Conservation (phyloP, 1,140 invertebrate genomes). For the Centruroides sculpturatus region DNA sequence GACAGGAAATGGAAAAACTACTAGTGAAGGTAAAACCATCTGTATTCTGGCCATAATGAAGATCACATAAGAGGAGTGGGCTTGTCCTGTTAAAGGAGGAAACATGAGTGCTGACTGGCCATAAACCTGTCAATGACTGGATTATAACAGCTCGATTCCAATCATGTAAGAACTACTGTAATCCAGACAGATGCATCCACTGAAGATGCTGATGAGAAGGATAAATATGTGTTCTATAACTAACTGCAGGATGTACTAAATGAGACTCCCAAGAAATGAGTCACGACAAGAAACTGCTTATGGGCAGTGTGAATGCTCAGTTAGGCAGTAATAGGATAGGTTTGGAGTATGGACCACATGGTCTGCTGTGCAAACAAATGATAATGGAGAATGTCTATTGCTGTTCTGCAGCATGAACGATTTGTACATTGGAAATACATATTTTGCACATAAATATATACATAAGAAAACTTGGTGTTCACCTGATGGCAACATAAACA, state of each 20-base stretch:
- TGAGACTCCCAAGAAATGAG: neutral
- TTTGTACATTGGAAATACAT: no score
- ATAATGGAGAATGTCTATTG: no score
- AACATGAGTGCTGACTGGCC: neutral
- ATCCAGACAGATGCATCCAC: neutral
- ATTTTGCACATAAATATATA: no score
- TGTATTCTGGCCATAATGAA: neutral
- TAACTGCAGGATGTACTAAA: neutral
- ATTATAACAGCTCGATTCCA: neutral
- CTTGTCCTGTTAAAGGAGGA: neutral
- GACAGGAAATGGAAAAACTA: neutral
- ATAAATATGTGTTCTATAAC: neutral
- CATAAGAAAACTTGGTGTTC: no score
- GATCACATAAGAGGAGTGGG: neutral
- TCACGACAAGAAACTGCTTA: no score
- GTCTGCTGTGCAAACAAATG: no score
- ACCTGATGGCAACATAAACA: no score
- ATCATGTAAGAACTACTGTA: neutral
- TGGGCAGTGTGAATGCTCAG: no score
- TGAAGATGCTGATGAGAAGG: neutral
- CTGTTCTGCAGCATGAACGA: no score
- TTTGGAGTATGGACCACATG: no score
- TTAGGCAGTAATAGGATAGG: no score
- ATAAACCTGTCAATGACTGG: neutral
- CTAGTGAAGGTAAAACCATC: neutral